A percentile compares a stretch with the other conserved stretches of the same genome.
phyloP scores from a whole-genome alignment of 1,140 invertebrate species.

The Drosophila cardini region DNA sequence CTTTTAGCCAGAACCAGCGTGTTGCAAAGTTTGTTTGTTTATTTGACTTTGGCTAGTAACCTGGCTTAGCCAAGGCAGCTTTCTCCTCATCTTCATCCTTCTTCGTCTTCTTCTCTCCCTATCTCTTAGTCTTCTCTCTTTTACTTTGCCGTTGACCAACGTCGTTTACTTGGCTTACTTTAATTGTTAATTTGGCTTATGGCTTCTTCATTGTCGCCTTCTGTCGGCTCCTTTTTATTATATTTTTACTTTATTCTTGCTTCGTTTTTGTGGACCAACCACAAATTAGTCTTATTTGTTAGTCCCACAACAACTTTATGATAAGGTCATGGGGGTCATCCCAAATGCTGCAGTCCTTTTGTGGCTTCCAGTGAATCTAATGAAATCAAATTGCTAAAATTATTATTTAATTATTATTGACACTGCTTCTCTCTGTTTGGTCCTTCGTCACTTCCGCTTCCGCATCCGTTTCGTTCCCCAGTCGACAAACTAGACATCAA shows the following conservation, averaged over 20 bases:
- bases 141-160: slow-evolving; percentile 1
- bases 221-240: slow-evolving; percentile 3
- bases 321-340: background rate
- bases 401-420: slow-evolving; percentile 75
- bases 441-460: background rate
- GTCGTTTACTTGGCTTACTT: slow-evolving; percentile 47
- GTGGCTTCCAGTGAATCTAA: slow-evolving; percentile 56
- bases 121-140: background rate
- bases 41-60: slow-evolving; percentile 39
- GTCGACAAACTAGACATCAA: slow-evolving; percentile 4
- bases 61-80: slow-evolving; percentile 16
- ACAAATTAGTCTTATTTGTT: slow-evolving; percentile 66
- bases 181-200: slow-evolving; percentile 80
- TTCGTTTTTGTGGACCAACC: slow-evolving; percentile 20
- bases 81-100: background rate
- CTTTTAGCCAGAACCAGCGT: slow-evolving; percentile 30
- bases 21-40: slow-evolving; percentile 46
- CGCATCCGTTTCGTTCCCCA: slow-evolving; percentile 3
- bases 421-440: slow-evolving; percentile 18
- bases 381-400: slow-evolving; percentile 70
- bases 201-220: slow-evolving; percentile 62
- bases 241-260: too few species aligned
- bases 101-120: background rate
- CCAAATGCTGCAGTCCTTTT: slow-evolving; percentile 54
- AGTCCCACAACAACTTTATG: slow-evolving; percentile 40